phyloP scores from a whole-genome alignment of 2,113 vertebrate genomes.

The Ailurus styani region DNA sequence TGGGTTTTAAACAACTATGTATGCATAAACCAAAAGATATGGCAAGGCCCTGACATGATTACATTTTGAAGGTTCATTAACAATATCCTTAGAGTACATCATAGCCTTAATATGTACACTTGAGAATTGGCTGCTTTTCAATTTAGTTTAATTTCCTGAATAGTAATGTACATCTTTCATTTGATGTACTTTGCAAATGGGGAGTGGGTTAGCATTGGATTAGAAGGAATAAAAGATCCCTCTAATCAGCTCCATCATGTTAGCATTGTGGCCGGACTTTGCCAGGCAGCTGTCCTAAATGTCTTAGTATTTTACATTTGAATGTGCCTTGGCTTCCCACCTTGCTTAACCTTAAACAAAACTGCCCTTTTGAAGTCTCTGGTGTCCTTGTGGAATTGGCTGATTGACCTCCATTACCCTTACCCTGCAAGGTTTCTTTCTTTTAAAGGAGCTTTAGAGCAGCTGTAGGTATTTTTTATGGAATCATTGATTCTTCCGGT shows the following conservation, averaged over 20 bases:
- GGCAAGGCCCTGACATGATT: constrained; percentile 18
- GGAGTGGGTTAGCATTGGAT: not conserved
- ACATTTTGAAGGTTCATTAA: constrained; percentile 58
- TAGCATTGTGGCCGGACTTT: not conserved
- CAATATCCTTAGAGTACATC: constrained; percentile 15
- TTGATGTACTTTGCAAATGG: constrained; percentile 40
- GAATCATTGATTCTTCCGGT: not conserved
- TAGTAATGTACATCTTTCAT: constrained; percentile 41
- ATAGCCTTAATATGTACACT: constrained; percentile 42
- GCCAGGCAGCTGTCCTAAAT: not conserved
- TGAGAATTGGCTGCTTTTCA: constrained; percentile 52
- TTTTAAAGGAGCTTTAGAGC: not conserved
- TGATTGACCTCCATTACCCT: not conserved
- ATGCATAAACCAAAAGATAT: constrained; percentile 20
- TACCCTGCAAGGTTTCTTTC: not conserved
- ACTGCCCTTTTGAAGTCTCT: constrained; percentile 15
- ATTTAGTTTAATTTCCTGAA: constrained; percentile 59
- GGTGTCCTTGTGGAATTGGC: not conserved
- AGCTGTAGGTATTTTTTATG: not conserved
- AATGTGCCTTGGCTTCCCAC: not conserved
- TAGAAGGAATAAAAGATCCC: not conserved
- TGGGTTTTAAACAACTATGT: constrained; percentile 9
- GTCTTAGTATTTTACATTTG: constrained; percentile 16
- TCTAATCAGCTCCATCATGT: not conserved
- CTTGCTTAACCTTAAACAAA: not conserved